phyloP scores from a whole-genome alignment of 2,888 invertebrate genomes.

The Acleris literana region DNA sequence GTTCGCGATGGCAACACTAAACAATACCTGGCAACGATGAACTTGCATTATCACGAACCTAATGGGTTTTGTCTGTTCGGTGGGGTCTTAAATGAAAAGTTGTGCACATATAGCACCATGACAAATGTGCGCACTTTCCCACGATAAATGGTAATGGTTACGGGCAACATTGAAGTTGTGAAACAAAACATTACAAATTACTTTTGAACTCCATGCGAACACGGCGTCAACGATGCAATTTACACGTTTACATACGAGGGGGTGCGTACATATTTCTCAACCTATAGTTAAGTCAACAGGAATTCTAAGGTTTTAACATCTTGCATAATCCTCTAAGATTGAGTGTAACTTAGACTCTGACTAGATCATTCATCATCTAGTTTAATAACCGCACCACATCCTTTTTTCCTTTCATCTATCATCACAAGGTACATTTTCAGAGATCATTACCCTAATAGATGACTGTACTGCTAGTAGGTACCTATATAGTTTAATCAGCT shows the following conservation, averaged over 20 bases:
- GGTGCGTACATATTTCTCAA: neutral
- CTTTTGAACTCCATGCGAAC: constrained; percentile 26
- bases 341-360: too few relatives aligned
- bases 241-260: constrained; percentile 7
- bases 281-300: too few relatives aligned
- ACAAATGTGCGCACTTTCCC: constrained; percentile 66
- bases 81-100: constrained; percentile 61
- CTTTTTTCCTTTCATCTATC: too few relatives aligned
- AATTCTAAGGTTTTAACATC: too few relatives aligned
- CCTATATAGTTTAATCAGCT: too few relatives aligned
- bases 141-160: constrained; percentile 49
- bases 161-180: constrained; percentile 30
- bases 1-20: constrained; percentile 72
- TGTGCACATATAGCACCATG: constrained; percentile 59
- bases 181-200: constrained; percentile 37
- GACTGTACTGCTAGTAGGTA: too few relatives aligned
- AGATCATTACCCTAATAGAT: too few relatives aligned
- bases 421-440: too few relatives aligned
- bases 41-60: constrained; percentile 80
- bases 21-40: constrained; percentile 78
- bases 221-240: constrained; percentile 16
- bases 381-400: too few relatives aligned
- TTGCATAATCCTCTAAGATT: too few relatives aligned
- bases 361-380: too few relatives aligned
- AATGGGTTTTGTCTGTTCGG: constrained; percentile 78